A percentile compares a stretch with the other conserved stretches of the same genome.
Evolutionary conservation across 2,113 vertebrate genomes (phyloP).

Genomic region (Baryphthengus martii): DNA sequence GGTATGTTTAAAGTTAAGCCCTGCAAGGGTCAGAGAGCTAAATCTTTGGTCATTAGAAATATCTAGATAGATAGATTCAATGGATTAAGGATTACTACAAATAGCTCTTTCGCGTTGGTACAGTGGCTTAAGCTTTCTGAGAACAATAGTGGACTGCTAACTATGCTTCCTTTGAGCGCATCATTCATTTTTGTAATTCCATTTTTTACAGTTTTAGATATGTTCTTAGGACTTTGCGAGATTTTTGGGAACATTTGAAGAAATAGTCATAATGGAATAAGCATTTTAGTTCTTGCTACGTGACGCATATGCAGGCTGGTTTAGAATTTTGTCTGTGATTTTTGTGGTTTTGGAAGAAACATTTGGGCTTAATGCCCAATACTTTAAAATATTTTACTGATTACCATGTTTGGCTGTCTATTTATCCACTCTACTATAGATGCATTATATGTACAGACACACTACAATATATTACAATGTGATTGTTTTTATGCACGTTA

Average conservation of each 20-base stretch:
- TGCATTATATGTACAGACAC: background rate
- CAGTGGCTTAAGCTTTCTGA: background rate
- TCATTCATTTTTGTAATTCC: background rate
- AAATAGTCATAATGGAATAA: background rate
- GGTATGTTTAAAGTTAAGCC: background rate
- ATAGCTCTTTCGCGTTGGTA: background rate
- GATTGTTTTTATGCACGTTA: background rate
- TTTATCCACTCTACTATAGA: background rate
- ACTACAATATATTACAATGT: background rate
- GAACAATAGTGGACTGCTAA: background rate
- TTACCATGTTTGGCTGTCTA: background rate
- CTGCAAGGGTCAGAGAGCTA: background rate
- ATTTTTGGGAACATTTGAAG: background rate
- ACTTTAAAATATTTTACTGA: background rate
- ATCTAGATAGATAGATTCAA: background rate
- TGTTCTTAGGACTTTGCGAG: background rate
- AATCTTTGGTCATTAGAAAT: background rate
- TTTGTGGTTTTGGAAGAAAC: background rate
- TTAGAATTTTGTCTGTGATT: background rate
- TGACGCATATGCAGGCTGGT: background rate
- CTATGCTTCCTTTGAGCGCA: background rate
- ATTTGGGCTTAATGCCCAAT: background rate
- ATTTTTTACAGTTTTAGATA: background rate
- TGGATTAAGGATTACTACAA: background rate
- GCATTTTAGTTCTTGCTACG: background rate